These are phyloP conservation scores for Emydoidea blandingii DNA, from an alignment of 2,797 vertebrate species.

Conservation along the genomic window DNA sequence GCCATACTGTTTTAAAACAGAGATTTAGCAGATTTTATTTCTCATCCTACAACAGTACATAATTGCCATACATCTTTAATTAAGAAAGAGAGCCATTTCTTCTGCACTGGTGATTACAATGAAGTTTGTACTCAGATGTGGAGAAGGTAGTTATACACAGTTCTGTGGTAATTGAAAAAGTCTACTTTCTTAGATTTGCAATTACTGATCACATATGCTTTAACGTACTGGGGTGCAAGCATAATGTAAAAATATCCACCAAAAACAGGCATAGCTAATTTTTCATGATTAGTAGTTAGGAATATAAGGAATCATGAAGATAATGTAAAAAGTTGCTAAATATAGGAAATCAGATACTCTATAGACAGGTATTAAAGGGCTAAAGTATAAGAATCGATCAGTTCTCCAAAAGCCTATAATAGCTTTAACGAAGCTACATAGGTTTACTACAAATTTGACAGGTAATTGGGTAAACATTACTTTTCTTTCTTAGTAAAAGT, in stretches of 20 bases:
- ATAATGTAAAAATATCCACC: conserved; percentile 33
- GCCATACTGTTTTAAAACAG: not conserved
- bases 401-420: conserved; percentile 42
- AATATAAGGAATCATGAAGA: conserved; percentile 28
- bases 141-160: not conserved
- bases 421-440: conserved; percentile 33
- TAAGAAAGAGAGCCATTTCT: conserved; percentile 46
- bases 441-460: conserved; percentile 47
- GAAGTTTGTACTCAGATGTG: not conserved
- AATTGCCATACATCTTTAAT: conserved; percentile 20
- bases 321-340: conserved; percentile 58
- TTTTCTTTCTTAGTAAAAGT: conserved; percentile 29
- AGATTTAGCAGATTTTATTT: not conserved
- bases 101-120: not conserved
- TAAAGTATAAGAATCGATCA: conserved; percentile 68
- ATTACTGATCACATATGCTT: conserved; percentile 29
- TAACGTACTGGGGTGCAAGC: conserved; percentile 51
- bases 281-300: conserved; percentile 37
- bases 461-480: conserved; percentile 19
- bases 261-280: conserved; percentile 46
- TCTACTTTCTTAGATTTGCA: conserved; percentile 26
- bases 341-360: conserved; percentile 41
- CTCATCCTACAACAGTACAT: not conserved
- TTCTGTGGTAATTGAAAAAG: not conserved
- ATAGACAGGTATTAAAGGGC: conserved; percentile 80